Base-by-base conservation (phyloP, 2,797 vertebrate species). In the Emys orbicularis region DNA sequence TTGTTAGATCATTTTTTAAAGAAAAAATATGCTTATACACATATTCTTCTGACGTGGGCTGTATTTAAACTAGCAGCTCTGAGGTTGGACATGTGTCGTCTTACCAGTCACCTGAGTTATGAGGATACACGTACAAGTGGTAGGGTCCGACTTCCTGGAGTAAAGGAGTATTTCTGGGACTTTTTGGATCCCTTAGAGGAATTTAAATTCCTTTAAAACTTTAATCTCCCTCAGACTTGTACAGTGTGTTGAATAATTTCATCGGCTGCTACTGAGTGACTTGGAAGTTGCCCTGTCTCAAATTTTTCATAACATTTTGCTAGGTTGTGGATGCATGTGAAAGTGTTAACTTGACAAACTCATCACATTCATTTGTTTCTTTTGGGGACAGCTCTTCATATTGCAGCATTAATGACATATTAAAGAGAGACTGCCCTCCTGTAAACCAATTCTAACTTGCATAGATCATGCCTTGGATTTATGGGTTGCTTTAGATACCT, bases 401-500 rank as follows among this genome's bases (percentile, higher is more conserved):
- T 8, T 27, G 52, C 41, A 12, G 25, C 37, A 50, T 37, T 61
- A 50, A 68, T 49, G 37, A 34, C 31, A 54, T 53, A 34, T 59
- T 12, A 49, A 25, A 56, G 44, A 65, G 84, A 86, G 77, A n/a
- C 23, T 13, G 27, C 9, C 52, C 37, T 6, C 31, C 41, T n/a
- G 41, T 76, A 41, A 49, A 31, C 31, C 47, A 1, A 0, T 72
- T 49, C 21, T 59, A 82, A 15, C 56, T 21, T 0, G 0, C 12
- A 4, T 1, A 6, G 15, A 16, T 68, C 81, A 25, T 12, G 11
- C 79, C 37, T 29, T n/a, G 31, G 44, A 31, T n/a, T 29, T 15
- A 49, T 37, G 19, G 21, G 59, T 1, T 44, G 57, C 0, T 0
- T 6, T 59, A 47, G 29, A 1, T 7, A 56, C 27, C 41, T 88